Conservation (phyloP, 2,797 vertebrate species). For the Micropoecilia bifurca region DNA sequence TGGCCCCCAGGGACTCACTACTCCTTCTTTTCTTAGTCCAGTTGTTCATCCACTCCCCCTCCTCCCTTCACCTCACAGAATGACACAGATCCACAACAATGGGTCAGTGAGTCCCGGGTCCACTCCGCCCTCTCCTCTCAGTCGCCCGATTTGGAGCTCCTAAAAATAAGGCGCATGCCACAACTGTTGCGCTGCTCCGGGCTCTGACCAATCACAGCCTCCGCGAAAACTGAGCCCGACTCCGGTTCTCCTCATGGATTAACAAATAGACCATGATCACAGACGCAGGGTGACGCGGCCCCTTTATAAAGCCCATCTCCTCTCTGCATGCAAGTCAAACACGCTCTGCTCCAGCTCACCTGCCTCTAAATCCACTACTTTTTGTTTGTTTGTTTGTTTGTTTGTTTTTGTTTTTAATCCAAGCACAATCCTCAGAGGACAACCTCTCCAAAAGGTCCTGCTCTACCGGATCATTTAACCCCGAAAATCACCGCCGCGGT, state of each 20-base stretch:
- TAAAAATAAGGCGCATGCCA: conserved; percentile 83
- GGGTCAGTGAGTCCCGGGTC: conserved; percentile 35
- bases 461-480: conserved; percentile 73
- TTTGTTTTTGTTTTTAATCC: background rate
- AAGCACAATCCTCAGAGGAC: conserved; percentile 11
- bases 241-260: conserved; percentile 68
- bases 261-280: conserved; percentile 82
- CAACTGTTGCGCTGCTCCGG: conserved; percentile 66
- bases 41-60: conserved; percentile 59
- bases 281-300: conserved; percentile 83
- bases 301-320: conserved; percentile 75
- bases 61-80: conserved; percentile 33
- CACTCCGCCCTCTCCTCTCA: conserved; percentile 13
- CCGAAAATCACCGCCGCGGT: conserved; percentile 59
- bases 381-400: no score
- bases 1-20: background rate
- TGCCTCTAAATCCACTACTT: conserved; percentile 27
- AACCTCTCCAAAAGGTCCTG: conserved; percentile 64
- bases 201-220: conserved; percentile 73
- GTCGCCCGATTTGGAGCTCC: conserved; percentile 73
- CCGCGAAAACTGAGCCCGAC: conserved; percentile 70
- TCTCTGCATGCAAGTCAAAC: conserved; percentile 70
- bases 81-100: conserved; percentile 73
- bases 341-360: conserved; percentile 57
- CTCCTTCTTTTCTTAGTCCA: conserved; percentile 74